Conservation (phyloP, 2,113 vertebrate species). For the Reinhardtius hippoglossoides region DNA sequence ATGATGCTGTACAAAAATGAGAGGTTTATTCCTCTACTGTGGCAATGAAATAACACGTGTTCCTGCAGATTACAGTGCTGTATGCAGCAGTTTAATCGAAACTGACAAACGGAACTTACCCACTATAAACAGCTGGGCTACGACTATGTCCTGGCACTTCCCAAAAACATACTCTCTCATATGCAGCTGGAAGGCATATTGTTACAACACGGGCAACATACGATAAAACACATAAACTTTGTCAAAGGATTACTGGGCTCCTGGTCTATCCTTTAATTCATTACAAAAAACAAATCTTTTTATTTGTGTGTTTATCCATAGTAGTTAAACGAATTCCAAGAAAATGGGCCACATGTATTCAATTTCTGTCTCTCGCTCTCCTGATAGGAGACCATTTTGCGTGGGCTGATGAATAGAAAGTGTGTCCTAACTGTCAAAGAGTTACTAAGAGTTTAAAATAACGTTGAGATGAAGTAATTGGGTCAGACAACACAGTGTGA, state of each 20-base stretch:
- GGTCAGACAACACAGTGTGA: conserved; percentile 42
- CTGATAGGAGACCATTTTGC: conserved; percentile 28
- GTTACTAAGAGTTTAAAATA: conserved; percentile 63
- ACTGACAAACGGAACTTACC: neutral
- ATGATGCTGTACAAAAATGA: neutral
- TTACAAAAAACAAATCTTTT: neutral
- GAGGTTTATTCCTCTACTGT: neutral
- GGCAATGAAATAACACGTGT: neutral
- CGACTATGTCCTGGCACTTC: neutral
- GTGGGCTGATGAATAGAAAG: conserved; percentile 39
- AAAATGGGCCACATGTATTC: conserved; percentile 35
- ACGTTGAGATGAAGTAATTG: conserved; percentile 54
- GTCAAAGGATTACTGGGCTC: neutral
- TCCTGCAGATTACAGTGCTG: neutral
- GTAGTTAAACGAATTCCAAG: conserved; percentile 18
- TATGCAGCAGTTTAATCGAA: neutral
- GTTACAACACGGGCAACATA: neutral
- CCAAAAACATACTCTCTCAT: neutral
- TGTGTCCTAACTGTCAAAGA: conserved; percentile 46
- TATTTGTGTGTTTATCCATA: neutral
- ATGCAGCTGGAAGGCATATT: neutral
- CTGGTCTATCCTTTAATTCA: neutral
- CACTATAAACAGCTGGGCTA: neutral
- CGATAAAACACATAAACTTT: neutral
- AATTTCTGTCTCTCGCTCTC: conserved; percentile 37